These are phyloP conservation scores for Penaeus monodon DNA, from an alignment of 2,888 invertebrate species.

Conservation along the genomic window DNA sequence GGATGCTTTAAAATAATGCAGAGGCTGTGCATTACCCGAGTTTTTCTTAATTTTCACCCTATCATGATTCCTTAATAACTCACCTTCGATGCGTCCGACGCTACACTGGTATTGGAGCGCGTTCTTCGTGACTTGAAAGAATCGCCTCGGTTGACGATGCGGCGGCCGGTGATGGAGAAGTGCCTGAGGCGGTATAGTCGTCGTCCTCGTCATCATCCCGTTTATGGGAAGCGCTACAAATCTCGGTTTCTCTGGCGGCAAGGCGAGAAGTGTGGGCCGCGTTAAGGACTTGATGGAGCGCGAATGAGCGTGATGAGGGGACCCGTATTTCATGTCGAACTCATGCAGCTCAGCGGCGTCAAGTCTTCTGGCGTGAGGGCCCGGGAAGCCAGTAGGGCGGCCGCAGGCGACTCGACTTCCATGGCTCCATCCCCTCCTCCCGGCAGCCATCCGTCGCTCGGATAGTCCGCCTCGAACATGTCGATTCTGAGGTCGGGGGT, in stretches of 20 bases:
- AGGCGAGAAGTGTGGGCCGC: conserved; percentile 54
- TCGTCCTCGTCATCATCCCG: conserved; percentile 60
- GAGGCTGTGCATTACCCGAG: no score
- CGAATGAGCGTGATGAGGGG: conserved; percentile 62
- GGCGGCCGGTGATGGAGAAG: conserved; percentile 67
- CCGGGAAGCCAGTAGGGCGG: conserved; percentile 30
- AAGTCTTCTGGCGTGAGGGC: conserved; percentile 59
- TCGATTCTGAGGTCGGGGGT: conserved; percentile 46
- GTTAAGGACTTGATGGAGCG: conserved; percentile 48
- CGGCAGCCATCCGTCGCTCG: conserved; percentile 39
- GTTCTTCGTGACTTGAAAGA: conserved; percentile 67
- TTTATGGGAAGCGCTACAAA: conserved; percentile 57
- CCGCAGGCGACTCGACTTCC: conserved; percentile 32
- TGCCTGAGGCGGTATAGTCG: conserved; percentile 67
- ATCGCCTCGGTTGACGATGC: conserved; percentile 68
- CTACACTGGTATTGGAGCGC: conserved; percentile 67
- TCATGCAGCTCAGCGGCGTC: conserved; percentile 87
- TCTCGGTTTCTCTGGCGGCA: conserved; percentile 56
- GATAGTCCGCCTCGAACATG: conserved; percentile 50
- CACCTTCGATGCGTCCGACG: conserved; percentile 59
- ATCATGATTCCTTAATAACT: neutral
- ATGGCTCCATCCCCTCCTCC: conserved; percentile 16
- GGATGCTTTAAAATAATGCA: no score
- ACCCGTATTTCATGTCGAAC: conserved; percentile 87
- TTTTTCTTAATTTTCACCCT: no score